Evolutionary conservation across 2,888 invertebrate species (phyloP), one percentile per base, ranked within the genome.

Genomic region (Lepidochitona cinerea): DNA sequence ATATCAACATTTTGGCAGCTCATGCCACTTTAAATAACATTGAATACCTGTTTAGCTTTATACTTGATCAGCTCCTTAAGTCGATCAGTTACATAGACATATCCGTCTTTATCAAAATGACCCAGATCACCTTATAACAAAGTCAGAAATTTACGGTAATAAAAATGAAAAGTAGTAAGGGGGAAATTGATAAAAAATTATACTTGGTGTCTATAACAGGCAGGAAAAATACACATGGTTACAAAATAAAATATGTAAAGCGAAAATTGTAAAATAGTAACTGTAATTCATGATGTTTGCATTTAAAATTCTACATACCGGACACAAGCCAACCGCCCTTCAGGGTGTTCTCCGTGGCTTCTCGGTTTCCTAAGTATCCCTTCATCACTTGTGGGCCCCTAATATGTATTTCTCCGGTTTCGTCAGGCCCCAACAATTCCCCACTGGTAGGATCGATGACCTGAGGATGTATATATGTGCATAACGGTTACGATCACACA

Each of bases 41-140:
- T n/a, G n/a, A n/a, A 53, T 91, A 95, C 95, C 93, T 95, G 95
- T 85, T 94, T 95, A 54, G 94, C 96, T 89, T 97, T 96, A 87
- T 96, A 96, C 90, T 97, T 97, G 85, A 97, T 97, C 35, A 97
- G 93, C 88, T 97, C 96, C 89, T 97, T 97, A 26, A 96, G 91
- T 75, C 97, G 92, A 90, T 97, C 97, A 80, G 97, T 95, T 67
- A 96, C 91, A 87, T 96, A 97, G 1, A 97, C 96, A 75, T 93
- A 94, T 0, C 94, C 94, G n/a, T 96, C 94, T 0, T 93, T 89
- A 86, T 96, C 96, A 82, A 94, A 95, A 89, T 95, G 96, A 0
- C 95, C 96, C 80, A 97, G 92, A 95, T 92, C 71, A 95, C 88
- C 96, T 96, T 90, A 94, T 77, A 93, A 93, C 12, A 95, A 89